Conservation (phyloP, 2,888 invertebrate species). For the Eupsilia transversa region DNA sequence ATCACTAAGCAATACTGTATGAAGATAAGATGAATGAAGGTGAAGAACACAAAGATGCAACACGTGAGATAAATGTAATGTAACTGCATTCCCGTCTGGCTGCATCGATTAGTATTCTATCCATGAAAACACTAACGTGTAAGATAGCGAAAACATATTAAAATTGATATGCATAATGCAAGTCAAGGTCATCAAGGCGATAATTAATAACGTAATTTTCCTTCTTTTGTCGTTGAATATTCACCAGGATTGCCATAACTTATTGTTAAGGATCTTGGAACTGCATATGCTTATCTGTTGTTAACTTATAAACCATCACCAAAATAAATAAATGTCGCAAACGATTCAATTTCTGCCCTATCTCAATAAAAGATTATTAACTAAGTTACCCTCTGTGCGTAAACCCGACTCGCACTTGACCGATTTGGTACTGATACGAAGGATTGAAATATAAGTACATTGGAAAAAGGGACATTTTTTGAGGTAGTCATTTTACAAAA, state of each 20-base stretch:
- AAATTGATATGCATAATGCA: neutral
- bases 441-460: too few relatives aligned
- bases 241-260: neutral
- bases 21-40: neutral
- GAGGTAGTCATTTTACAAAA: too few relatives aligned
- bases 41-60: neutral
- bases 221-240: neutral
- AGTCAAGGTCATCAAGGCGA: neutral
- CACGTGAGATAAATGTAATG: constrained; percentile 5
- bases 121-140: neutral
- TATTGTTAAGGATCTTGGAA: neutral
- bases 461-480: too few relatives aligned
- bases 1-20: neutral
- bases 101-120: constrained; percentile 20
- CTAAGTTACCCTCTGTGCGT: neutral
- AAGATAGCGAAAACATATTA: neutral
- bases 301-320: neutral
- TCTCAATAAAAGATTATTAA: neutral
- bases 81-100: neutral
- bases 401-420: neutral
- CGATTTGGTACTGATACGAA: too few relatives aligned
- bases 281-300: neutral
- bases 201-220: neutral
- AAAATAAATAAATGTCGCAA: neutral
- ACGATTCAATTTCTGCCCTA: neutral